Percentiles rank a stretch among this genome's conserved stretches.
phyloP scores from a whole-genome alignment of 2,113 vertebrate species.

The Syngnathus scovelli region DNA sequence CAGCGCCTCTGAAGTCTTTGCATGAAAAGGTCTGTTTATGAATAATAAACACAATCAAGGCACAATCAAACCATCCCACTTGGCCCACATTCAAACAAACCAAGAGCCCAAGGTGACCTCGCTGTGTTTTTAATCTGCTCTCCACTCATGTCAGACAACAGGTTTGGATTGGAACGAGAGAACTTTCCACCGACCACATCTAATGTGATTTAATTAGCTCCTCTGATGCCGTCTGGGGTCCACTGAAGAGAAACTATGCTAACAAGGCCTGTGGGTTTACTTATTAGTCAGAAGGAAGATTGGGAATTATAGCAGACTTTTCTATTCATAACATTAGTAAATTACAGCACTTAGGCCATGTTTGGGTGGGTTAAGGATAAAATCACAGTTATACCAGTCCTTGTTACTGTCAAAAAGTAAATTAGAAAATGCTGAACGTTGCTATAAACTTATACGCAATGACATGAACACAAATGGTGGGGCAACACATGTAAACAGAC shows the following conservation, averaged over 20 bases:
- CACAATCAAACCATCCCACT: constrained; percentile 17
- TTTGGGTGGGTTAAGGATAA: not conserved
- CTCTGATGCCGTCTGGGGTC: constrained; percentile 16
- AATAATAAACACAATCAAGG: constrained; percentile 41
- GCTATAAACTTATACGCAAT: too few species aligned
- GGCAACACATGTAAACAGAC: too few species aligned
- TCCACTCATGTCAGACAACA: constrained; percentile 16
- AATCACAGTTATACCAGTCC: not conserved
- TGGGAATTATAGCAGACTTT: constrained; percentile 3
- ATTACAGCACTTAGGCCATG: not conserved
- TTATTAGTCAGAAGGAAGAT: constrained; percentile 2
- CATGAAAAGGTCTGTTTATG: constrained; percentile 34
- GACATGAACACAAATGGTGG: too few species aligned
- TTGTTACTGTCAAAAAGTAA: too few species aligned
- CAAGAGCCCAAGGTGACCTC: constrained; percentile 17
- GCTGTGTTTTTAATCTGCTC: not conserved
- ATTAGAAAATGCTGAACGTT: too few species aligned
- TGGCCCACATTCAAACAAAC: constrained; percentile 41
- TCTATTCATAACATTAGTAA: not conserved
- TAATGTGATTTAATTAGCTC: constrained; percentile 32
- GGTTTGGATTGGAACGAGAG: not conserved
- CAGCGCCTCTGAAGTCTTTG: constrained; percentile 2
- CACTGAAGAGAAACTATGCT: constrained; percentile 14
- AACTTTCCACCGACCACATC: constrained; percentile 9
- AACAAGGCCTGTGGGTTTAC: constrained; percentile 27